A percentile compares a stretch with the other conserved stretches of the same genome.
phyloP scores from a whole-genome alignment of 2,888 invertebrate species.

The Lithophane socia region DNA sequence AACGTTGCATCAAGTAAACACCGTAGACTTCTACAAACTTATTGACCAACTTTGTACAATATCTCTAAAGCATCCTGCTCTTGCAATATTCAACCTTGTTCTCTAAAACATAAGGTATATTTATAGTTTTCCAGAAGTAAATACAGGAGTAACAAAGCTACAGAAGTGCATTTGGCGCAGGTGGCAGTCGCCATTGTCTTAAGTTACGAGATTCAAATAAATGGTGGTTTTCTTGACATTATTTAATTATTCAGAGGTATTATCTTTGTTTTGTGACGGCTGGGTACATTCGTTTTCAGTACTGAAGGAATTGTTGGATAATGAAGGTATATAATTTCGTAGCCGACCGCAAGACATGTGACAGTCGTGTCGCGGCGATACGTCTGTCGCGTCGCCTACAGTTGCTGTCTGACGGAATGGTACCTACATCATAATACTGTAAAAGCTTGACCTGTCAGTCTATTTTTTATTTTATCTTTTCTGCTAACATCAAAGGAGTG shows the following conservation, averaged over 20 bases:
- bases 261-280: conserved; percentile 47
- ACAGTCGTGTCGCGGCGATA: too few relatives aligned
- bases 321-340: too few relatives aligned
- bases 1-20: conserved; percentile 59
- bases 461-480: not conserved
- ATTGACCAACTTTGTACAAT: conserved; percentile 31
- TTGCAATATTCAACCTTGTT: conserved; percentile 40
- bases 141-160: conserved; percentile 9
- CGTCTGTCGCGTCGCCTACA: too few relatives aligned
- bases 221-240: conserved; percentile 71
- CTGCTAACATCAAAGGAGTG: not conserved
- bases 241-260: conserved; percentile 78
- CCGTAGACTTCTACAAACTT: conserved; percentile 50
- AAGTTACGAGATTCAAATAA: conserved; percentile 71
- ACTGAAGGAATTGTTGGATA: not conserved
- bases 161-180: conserved; percentile 80
- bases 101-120: not conserved
- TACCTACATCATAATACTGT: too few relatives aligned
- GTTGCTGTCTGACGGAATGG: too few relatives aligned
- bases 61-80: not conserved
- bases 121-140: not conserved
- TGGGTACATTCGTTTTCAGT: not conserved
- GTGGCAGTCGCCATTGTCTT: conserved; percentile 73
- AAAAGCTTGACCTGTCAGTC: not conserved
- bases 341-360: too few relatives aligned